Conservation (phyloP, 1,140 invertebrate genomes). For the Acromyrmex echinatior region DNA sequence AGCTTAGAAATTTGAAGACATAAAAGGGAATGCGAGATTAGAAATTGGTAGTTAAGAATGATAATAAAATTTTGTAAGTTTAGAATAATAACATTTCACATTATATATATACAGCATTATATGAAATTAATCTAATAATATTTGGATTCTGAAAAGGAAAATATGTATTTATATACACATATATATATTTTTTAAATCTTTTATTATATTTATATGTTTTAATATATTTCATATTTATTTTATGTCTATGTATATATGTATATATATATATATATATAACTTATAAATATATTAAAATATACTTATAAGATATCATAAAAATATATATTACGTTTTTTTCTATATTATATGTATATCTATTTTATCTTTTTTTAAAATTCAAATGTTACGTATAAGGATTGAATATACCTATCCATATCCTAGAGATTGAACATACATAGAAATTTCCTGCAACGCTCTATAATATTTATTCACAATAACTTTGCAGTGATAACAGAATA, state of each 20-base stretch:
- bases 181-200: neutral
- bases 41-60: neutral
- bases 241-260: no score
- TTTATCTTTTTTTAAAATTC: neutral
- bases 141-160: neutral
- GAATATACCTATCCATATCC: neutral
- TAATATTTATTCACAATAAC: neutral
- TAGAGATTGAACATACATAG: neutral
- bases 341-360: neutral
- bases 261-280: no score
- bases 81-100: neutral
- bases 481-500: constrained; percentile 40
- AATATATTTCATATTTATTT: neutral
- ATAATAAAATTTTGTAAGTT: constrained; percentile 10
- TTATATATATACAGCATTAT: neutral
- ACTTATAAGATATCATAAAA: no score
- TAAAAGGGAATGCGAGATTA: neutral
- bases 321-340: no score
- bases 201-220: neutral
- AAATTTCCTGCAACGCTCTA: neutral
- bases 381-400: no score
- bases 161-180: no score
- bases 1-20: neutral
- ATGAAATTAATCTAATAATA: neutral
- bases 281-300: no score